A percentile compares a stretch with the other conserved stretches of the same genome.
Conservation (phyloP, 2,888 invertebrate species). For the Spisula subtruncata region DNA sequence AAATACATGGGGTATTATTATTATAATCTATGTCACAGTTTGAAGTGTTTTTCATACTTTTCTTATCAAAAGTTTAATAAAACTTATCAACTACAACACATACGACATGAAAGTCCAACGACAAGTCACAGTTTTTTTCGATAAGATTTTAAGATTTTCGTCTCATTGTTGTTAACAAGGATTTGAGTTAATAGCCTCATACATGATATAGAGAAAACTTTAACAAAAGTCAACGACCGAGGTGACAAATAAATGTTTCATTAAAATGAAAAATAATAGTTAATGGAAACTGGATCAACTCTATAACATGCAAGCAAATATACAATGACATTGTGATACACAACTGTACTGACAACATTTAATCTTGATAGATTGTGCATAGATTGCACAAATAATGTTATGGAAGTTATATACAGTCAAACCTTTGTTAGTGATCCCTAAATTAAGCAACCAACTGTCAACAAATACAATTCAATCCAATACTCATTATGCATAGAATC, state of each 20-base stretch:
- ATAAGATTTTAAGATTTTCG: conserved; percentile 31
- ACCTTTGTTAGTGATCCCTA: no score
- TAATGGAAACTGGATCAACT: background rate
- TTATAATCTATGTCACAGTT: conserved; percentile 24
- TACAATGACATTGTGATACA: background rate
- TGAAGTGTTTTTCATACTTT: conserved; percentile 29
- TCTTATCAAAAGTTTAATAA: conserved; percentile 40
- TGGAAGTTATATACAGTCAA: no score
- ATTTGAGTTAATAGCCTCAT: background rate
- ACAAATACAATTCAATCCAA: background rate
- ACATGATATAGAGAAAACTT: background rate
- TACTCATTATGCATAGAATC: no score
- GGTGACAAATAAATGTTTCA: background rate
- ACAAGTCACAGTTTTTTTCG: conserved; percentile 26
- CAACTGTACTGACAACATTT: background rate
- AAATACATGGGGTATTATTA: background rate
- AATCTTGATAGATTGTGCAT: background rate
- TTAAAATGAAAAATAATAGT: background rate
- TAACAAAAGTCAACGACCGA: conserved; percentile 9
- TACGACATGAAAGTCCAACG: background rate
- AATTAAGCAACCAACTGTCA: no score
- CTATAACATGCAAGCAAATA: background rate
- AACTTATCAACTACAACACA: conserved; percentile 30
- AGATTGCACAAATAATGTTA: no score
- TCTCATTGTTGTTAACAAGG: conserved; percentile 2